phyloP scores from a whole-genome alignment of 2,113 vertebrate species.

The Puffinus mauretanicus region DNA sequence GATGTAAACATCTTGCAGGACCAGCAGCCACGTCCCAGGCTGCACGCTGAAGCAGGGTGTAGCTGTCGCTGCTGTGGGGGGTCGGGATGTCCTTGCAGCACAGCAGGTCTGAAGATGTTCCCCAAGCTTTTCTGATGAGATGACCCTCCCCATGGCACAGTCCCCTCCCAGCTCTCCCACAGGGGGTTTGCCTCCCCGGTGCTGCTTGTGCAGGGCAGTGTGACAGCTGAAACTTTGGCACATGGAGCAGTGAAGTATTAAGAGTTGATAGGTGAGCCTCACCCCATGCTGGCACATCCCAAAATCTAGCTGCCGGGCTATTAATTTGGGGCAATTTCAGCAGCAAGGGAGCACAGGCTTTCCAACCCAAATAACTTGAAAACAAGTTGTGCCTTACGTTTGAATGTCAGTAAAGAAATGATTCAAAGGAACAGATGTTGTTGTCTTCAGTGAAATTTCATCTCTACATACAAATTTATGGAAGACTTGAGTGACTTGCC shows the following conservation, averaged over 20 bases:
- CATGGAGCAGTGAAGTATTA: neutral
- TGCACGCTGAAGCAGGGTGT: neutral
- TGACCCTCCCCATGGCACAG: too few species aligned
- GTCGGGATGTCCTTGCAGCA: neutral
- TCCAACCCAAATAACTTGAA: neutral
- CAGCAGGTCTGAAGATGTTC: neutral
- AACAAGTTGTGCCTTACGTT: neutral
- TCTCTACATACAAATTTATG: neutral
- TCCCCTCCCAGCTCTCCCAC: neutral
- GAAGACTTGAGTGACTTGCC: neutral
- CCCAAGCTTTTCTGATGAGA: neutral
- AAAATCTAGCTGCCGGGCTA: neutral
- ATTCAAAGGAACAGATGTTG: neutral
- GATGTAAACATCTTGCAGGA: neutral
- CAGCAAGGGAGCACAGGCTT: neutral
- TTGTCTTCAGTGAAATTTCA: neutral
- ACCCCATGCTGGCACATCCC: neutral
- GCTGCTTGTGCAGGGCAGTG: neutral
- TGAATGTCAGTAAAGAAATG: neutral
- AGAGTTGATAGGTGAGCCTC: neutral
- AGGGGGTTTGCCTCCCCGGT: neutral
- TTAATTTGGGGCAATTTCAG: neutral
- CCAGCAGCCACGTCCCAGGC: neutral
- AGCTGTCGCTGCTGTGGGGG: too few species aligned
- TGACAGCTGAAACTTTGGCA: neutral